Base-by-base conservation (phyloP, 2,888 invertebrate genomes). In the Trichopria drosophilae region DNA sequence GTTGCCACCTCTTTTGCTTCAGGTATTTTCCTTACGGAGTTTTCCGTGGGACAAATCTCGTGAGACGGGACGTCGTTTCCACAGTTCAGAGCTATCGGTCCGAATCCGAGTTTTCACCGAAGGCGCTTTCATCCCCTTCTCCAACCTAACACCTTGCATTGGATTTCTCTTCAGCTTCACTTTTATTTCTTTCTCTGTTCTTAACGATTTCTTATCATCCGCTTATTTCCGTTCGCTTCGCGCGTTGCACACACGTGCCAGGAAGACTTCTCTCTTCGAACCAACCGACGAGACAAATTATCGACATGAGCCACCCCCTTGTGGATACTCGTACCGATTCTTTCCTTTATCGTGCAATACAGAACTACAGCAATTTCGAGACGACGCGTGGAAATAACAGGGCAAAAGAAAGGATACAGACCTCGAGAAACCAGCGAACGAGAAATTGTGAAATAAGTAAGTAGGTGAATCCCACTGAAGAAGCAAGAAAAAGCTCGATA, bases 221-320 rank as follows among this genome's bases (percentile, higher is more conserved):
- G n/a, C n/a, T n/a, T n/a, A n/a, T n/a, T n/a, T n/a, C n/a, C n/a
- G n/a, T n/a, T n/a, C n/a, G n/a, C n/a, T n/a, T n/a, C n/a, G n/a
- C n/a, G n/a, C n/a, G n/a, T n/a, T n/a, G n/a, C n/a, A n/a, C n/a
- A n/a, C n/a, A n/a, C n/a, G n/a, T n/a, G n/a, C n/a, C n/a, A n/a
- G n/a, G n/a, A n/a, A n/a, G n/a, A n/a, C n/a, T n/a, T n/a, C n/a
- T n/a, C n/a, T n/a, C n/a, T n/a, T n/a, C n/a, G n/a, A n/a, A n/a
- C n/a, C 19, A 23, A 24, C 45, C 45, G 56, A 57, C 60, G 56
- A 66, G 64, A 67, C 60, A 63, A 67, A 68, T 67, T 68, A 68
- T 64, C 62, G 57, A 56, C 57, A 57, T 37, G 48, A 20, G 28
- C 15, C 35, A n/a, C 39, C 18, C 28, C 41, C 40, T 34, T 28